These are phyloP conservation scores for Bubo bubo DNA, from an alignment of 2,113 vertebrate genomes.

Conservation along the genomic window DNA sequence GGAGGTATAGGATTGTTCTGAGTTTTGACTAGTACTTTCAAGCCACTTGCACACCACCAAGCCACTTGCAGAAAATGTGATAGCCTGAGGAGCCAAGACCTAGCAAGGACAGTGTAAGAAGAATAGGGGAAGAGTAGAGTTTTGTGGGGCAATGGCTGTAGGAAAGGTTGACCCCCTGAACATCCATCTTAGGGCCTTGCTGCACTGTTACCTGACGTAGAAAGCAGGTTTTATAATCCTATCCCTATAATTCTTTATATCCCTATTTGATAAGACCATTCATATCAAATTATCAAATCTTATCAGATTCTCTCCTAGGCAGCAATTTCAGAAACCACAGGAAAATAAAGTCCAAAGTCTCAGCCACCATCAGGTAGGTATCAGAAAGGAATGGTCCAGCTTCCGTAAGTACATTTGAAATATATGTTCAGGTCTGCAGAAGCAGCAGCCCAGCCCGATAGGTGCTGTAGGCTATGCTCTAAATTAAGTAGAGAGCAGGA, in stretches of 20 bases:
- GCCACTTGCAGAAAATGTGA: background rate
- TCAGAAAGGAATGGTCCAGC: background rate
- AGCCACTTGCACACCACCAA: background rate
- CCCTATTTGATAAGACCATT: background rate
- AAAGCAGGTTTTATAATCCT: background rate
- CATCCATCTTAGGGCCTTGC: background rate
- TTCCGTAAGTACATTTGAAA: background rate
- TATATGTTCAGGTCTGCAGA: background rate
- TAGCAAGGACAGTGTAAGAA: background rate
- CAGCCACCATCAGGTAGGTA: background rate
- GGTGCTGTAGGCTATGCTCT: background rate
- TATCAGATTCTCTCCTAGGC: background rate
- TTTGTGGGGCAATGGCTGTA: background rate
- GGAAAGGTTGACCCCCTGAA: background rate
- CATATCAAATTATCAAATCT: background rate
- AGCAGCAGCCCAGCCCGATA: background rate
- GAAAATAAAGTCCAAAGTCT: background rate
- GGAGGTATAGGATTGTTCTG: rapidly evolving
- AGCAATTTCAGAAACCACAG: background rate
- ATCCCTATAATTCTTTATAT: background rate
- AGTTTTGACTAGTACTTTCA: background rate
- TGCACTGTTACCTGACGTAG: background rate
- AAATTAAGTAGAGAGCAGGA: background rate
- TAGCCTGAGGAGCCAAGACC: background rate
- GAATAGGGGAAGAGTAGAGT: background rate